Base-by-base conservation (phyloP, 1,140 invertebrate species). In the Ostrea edulis region DNA sequence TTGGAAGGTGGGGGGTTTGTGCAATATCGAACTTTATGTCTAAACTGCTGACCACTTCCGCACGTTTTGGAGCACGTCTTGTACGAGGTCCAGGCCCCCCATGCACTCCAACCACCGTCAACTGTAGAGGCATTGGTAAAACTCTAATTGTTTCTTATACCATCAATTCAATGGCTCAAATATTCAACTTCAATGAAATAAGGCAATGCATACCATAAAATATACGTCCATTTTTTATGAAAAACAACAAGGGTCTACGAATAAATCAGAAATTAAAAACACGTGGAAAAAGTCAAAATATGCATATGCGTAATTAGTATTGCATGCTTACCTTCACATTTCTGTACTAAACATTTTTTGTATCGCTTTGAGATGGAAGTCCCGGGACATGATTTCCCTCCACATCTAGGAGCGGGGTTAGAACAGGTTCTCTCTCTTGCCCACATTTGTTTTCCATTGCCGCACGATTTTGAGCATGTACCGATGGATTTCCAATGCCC, bases 291-390 rank as follows among this genome's bases (percentile, higher is more conserved):
- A 71, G n/a, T 7, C n/a, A 35, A 12, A n/a, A 0, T 14, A 71
- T 9, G 9, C 5, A 3, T 25, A 82, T 54, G 83, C 65, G 5
- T 86, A 85, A 53, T 51, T 88, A 55, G 52, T 85, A 82, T 29
- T 62, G 87, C 44, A 44, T 85, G 87, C 65, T 58, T 17, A 88
- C 55, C 82, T 65, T 85, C 25, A 65, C 85, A 83, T 55, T 85
- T 54, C 54, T 85, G 8, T 35, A 86, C 82, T 25, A 86, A 83
- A 88, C 85, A 54, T 0, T 88, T 54, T 29, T 85, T 82, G 52
- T 88, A 54, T 20, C 62, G 54, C 2, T 88, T 52, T 14, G 17
- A 54, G 8, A 53, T 77, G 17, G 52, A 22, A 8, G 65, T 35
- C 5, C 22, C n/a, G 11, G 0, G 68, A 8, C 17, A 51, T 1